Percentiles rank a stretch among this genome's conserved stretches.
These are phyloP conservation scores for Brachionus sp. DNA, from an alignment of 1,140 invertebrate species.

Conservation along the genomic window DNA sequence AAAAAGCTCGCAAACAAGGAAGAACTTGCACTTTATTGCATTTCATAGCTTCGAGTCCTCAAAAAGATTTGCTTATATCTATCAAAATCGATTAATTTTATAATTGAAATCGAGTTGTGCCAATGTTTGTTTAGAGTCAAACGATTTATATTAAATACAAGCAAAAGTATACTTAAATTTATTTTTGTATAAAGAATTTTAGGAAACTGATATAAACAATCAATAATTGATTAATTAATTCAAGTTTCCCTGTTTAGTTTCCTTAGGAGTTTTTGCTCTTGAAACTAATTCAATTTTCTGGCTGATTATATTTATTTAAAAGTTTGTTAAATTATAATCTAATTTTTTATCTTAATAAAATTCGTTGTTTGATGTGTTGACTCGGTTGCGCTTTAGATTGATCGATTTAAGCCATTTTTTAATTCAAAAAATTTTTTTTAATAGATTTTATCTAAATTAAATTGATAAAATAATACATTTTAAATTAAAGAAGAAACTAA, in stretches of 20 bases:
- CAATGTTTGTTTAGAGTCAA: neutral
- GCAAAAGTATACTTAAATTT: neutral
- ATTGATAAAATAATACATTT: neutral
- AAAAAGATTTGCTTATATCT: conserved; percentile 20
- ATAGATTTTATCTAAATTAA: neutral
- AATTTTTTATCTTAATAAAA: neutral
- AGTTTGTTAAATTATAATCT: neutral
- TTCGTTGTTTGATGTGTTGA: neutral
- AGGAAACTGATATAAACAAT: conserved; percentile 38
- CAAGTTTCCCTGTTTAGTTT: neutral
- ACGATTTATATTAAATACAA: neutral
- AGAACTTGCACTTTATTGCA: neutral
- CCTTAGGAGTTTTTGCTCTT: neutral
- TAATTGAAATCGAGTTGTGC: conserved; percentile 2
- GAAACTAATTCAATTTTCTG: neutral
- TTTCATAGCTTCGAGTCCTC: neutral
- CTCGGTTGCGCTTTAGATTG: neutral
- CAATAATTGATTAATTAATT: conserved; percentile 41
- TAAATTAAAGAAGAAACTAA: too few relatives aligned
- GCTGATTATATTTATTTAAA: neutral
- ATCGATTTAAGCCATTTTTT: neutral
- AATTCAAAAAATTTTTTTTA: neutral
- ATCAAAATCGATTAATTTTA: conserved; percentile 30
- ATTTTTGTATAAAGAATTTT: neutral
- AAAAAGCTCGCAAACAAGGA: neutral